Base-by-base conservation (phyloP, 2,113 vertebrate genomes). In the Phaethornis superciliosus region DNA sequence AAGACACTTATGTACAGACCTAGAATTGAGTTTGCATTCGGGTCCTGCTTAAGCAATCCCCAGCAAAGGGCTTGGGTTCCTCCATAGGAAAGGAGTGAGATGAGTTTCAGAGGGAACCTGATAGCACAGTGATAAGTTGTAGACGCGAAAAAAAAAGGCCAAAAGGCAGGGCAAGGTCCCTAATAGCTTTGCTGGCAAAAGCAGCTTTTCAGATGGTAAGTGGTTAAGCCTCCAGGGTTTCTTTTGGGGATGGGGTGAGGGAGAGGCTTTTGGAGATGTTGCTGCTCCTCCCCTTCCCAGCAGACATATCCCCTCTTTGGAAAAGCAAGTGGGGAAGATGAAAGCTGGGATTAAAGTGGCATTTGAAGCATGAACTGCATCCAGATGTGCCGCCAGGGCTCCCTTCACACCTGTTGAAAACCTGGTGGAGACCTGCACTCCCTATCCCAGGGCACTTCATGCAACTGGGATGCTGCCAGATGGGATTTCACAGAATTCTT, bases 341-440 rank as follows among this genome's bases (percentile, higher is more conserved):
- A 95, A 95, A 96, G 84, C 91, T 77, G 28, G 89, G 92, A 95
- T 96, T 93, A 88, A 84, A 95, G 37, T 42, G 84, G 81, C 76
- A 95, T 95, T 91, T 85, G 79, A 94, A 90, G 92, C 84, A 93
- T 8, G 92, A 95, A 55, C 52, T 23, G 33, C 62, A 74, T 88
- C 85, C 72, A 91, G 92, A 86, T 94, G 86, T 5, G 10, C 37
- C 1, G 12, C n/a, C 8, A 5, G 81, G 70, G 46, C 63, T 85
- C 42, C 51, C 17, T 42, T 93, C 58, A 55, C 95, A 95, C 96
- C 96, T 96, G 96, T 74, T 93, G 60, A 54, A 83, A 88, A 75
- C 68, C 62, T 78, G 80, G 58, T 18, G 6, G 75, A 76, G 88
- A 78, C 58, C 49, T 40, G 46, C 1, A 1, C 78, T 92, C 49